Conservation (phyloP, 2,113 vertebrate species). For the Ammodytes dubius region DNA sequence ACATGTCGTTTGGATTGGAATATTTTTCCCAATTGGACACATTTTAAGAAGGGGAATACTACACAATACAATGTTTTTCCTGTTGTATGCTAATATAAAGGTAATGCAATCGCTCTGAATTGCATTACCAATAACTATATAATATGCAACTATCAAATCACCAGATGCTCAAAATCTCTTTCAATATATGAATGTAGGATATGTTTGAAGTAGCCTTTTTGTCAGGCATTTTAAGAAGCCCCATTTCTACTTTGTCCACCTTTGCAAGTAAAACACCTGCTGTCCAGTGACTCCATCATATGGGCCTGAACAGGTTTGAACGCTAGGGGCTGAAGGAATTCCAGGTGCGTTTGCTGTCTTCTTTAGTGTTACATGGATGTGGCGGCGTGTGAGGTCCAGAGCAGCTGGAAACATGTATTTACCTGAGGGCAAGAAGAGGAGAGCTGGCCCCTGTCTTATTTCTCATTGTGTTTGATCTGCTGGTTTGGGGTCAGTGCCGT, state of each 20-base stretch:
- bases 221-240: background rate
- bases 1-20: background rate
- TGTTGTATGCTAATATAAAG: background rate
- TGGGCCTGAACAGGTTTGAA: constrained; percentile 28
- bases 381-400: constrained; percentile 42
- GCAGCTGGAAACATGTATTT: constrained; percentile 56
- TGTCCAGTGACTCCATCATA: constrained; percentile 8
- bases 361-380: constrained; percentile 9
- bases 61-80: background rate
- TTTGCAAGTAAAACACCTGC: constrained; percentile 31
- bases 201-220: background rate
- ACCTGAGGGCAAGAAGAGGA: constrained; percentile 41
- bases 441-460: constrained; percentile 17
- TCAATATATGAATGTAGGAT: background rate
- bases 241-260: background rate
- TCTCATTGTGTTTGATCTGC: constrained; percentile 14
- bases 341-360: constrained; percentile 34
- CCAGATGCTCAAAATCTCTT: background rate
- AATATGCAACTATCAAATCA: background rate
- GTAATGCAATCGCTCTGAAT: background rate
- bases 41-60: background rate
- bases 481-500: constrained; percentile 49
- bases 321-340: constrained; percentile 33
- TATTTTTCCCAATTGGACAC: background rate
- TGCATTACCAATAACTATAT: background rate